Conservation (phyloP, 2,113 vertebrate genomes). For the Anguilla japonica region DNA sequence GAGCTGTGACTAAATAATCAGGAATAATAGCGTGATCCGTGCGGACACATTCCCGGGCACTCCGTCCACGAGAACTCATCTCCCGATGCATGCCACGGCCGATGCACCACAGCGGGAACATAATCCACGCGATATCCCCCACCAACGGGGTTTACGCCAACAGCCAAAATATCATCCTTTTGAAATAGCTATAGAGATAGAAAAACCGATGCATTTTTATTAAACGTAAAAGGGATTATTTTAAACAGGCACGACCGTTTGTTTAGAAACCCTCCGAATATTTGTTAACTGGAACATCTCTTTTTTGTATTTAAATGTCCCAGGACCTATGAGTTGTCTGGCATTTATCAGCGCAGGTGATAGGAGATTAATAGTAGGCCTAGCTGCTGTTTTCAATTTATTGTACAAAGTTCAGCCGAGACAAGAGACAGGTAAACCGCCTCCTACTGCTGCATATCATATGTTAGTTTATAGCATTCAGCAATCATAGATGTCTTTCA, state of each 20-base stretch:
- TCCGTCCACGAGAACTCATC: slow-evolving; percentile 52
- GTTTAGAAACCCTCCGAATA: slow-evolving; percentile 24
- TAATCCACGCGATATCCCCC: slow-evolving; percentile 52
- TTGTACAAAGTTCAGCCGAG: slow-evolving; percentile 47
- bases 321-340: slow-evolving; percentile 30
- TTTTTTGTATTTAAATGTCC: slow-evolving; percentile 59
- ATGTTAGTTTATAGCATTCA: slow-evolving; percentile 10
- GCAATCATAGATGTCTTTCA: background rate
- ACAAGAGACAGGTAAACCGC: slow-evolving; percentile 50
- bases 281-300: slow-evolving; percentile 31
- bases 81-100: slow-evolving; percentile 44
- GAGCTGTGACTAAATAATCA: slow-evolving; percentile 58
- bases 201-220: slow-evolving; percentile 24
- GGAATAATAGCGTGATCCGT: slow-evolving; percentile 53
- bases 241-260: slow-evolving; percentile 24
- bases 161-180: slow-evolving; percentile 39
- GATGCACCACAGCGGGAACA: slow-evolving; percentile 50
- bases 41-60: slow-evolving; percentile 42
- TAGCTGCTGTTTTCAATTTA: slow-evolving; percentile 66
- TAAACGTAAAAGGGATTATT: slow-evolving; percentile 55
- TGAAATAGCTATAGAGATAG: slow-evolving; percentile 63
- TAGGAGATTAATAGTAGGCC: slow-evolving; percentile 57
- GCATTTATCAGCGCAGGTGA: slow-evolving; percentile 56
- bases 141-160: slow-evolving; percentile 51
- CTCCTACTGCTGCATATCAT: slow-evolving; percentile 11